phyloP scores from a whole-genome alignment of 2,888 invertebrate genomes.

The Harpalus rubripes region DNA sequence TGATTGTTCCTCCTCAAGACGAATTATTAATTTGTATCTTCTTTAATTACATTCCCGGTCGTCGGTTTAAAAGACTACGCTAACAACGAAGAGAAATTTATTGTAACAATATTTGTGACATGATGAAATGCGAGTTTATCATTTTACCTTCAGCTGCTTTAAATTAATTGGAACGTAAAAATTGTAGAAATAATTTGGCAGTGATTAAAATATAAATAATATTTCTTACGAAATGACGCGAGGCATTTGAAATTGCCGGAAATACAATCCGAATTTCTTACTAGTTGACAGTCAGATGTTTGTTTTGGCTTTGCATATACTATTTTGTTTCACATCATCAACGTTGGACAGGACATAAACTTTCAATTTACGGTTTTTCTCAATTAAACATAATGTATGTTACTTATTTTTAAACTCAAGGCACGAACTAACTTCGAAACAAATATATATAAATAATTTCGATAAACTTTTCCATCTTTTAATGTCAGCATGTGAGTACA shows the following conservation, averaged over 20 bases:
- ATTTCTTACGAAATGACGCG: conserved; percentile 1
- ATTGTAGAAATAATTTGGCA: conserved; percentile 34
- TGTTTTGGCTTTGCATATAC: conserved; percentile 8
- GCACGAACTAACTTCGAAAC: neutral
- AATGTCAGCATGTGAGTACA: too few relatives aligned
- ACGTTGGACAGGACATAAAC: conserved; percentile 27
- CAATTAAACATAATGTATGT: conserved; percentile 42
- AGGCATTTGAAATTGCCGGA: conserved; percentile 31
- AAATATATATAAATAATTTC: neutral
- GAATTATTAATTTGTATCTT: too few relatives aligned
- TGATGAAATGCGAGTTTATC: too few relatives aligned
- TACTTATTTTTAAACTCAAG: conserved; percentile 19
- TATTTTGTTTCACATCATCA: conserved; percentile 34
- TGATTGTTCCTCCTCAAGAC: too few relatives aligned
- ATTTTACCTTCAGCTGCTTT: neutral
- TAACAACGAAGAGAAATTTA: too few relatives aligned
- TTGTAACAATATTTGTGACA: too few relatives aligned
- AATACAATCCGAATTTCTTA: conserved; percentile 4
- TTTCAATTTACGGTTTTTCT: conserved; percentile 22
- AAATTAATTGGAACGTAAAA: conserved; percentile 21
- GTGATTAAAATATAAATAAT: conserved; percentile 33
- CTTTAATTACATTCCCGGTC: too few relatives aligned
- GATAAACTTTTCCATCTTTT: too few relatives aligned
- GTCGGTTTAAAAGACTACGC: too few relatives aligned
- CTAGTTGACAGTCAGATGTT: conserved; percentile 26